Evolutionary conservation across 2,113 vertebrate genomes (phyloP).

Genomic region (Lycaon pictus): DNA sequence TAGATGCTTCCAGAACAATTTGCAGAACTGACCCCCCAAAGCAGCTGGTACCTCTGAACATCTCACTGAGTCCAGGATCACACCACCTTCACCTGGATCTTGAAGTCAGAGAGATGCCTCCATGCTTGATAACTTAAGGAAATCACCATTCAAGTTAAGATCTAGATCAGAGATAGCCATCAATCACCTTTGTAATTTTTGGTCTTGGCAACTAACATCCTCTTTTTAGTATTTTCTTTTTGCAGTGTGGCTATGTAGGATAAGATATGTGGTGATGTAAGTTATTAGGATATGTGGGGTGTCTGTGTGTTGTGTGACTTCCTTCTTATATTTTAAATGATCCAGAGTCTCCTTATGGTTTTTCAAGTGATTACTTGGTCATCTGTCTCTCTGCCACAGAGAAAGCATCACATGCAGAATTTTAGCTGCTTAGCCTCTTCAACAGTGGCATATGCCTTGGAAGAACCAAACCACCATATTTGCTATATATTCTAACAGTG

Average conservation of each 20-base stretch:
- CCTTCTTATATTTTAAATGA: neutral
- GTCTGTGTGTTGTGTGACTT: neutral
- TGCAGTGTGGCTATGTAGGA: neutral
- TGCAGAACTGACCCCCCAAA: neutral
- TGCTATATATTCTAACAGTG: neutral
- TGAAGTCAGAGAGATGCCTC: neutral
- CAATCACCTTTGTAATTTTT: no score
- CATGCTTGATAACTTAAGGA: neutral
- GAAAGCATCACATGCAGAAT: neutral
- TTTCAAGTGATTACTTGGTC: neutral
- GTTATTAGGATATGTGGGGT: no score
- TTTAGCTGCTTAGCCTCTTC: neutral
- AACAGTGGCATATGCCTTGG: neutral
- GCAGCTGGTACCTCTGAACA: no score
- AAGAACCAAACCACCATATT: neutral
- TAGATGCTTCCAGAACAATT: neutral
- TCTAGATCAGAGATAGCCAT: neutral
- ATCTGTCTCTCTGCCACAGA: neutral
- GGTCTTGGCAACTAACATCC: neutral
- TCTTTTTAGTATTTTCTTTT: neutral
- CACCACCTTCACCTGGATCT: neutral
- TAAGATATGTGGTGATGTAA: neutral
- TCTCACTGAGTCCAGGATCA: neutral
- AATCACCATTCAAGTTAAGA: neutral
- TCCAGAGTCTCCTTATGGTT: neutral